Evolutionary conservation across 1,140 invertebrate species (phyloP).

Genomic region (Galendromus occidentalis): DNA sequence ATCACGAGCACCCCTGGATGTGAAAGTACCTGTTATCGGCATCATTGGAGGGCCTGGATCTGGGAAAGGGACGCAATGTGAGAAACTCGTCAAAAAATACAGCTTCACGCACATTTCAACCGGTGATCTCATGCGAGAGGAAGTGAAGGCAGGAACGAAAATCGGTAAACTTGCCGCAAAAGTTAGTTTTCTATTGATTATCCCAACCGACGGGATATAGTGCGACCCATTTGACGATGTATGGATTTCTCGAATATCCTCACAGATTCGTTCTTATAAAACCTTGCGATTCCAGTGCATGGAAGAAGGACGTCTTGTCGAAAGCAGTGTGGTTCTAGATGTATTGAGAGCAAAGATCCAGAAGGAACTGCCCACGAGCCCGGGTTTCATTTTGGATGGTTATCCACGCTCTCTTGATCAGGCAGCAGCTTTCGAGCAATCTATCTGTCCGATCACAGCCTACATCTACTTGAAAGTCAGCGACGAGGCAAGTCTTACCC

Average conservation of each 20-base stretch:
- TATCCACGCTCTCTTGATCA: slow-evolving; percentile 69
- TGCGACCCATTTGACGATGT: no score
- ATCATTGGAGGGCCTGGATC: slow-evolving; percentile 29
- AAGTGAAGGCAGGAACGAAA: slow-evolving; percentile 28
- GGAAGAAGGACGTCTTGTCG: slow-evolving; percentile 26
- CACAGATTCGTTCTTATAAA: no score
- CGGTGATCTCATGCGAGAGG: slow-evolving; percentile 30
- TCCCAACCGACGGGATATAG: no score
- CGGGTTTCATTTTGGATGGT: slow-evolving; percentile 64
- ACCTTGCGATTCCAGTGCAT: slow-evolving; percentile 21
- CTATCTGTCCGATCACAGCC: slow-evolving; percentile 15
- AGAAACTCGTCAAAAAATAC: slow-evolving; percentile 29
- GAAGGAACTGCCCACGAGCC: neutral
- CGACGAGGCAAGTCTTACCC: slow-evolving; percentile 26
- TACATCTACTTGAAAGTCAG: slow-evolving; percentile 34
- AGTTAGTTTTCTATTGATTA: neutral
- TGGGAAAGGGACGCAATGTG: slow-evolving; percentile 32
- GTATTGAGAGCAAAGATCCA: slow-evolving; percentile 16
- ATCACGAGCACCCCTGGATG: neutral
- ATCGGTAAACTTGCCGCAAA: slow-evolving; percentile 14
- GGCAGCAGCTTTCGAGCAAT: slow-evolving; percentile 53
- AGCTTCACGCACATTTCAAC: slow-evolving; percentile 31
- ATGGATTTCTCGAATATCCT: no score
- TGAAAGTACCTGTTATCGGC: neutral
- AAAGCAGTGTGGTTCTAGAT: slow-evolving; percentile 20